These are phyloP conservation scores for Scaptomyza cyrtandrae DNA, from an alignment of 2,888 invertebrate genomes.

Conservation along the genomic window DNA sequence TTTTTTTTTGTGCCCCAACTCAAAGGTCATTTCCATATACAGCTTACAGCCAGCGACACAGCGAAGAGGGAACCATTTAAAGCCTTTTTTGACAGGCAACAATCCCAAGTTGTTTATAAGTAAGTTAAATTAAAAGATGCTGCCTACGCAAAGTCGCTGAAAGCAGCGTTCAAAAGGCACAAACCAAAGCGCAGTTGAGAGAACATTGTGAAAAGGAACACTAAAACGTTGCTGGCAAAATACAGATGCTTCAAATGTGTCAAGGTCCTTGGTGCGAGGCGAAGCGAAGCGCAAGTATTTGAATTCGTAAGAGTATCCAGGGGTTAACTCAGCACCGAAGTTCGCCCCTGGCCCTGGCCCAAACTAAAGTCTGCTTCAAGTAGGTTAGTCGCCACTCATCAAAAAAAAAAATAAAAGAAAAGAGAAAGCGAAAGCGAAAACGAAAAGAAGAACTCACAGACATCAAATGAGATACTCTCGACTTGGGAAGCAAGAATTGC, in stretches of 20 bases:
- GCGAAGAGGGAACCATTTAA: slow-evolving; percentile 50
- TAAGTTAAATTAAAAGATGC: slow-evolving; percentile 73
- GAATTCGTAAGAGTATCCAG: slow-evolving; percentile 61
- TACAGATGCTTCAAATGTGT: slow-evolving; percentile 60
- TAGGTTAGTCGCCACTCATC: slow-evolving; percentile 31
- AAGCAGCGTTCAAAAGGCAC: slow-evolving; percentile 42
- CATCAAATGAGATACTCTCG: slow-evolving; percentile 62
- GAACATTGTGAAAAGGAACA: slow-evolving; percentile 9
- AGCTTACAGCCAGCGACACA: slow-evolving; percentile 12
- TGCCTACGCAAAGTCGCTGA: slow-evolving; percentile 56
- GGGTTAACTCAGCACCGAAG: slow-evolving; percentile 52
- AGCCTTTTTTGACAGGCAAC: slow-evolving; percentile 53
- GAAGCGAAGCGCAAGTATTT: slow-evolving; percentile 52
- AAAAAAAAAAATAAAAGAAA: slow-evolving; percentile 20
- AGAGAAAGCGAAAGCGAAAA: slow-evolving; percentile 17
- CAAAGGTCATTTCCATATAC: slow-evolving; percentile 67
- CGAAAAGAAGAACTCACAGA: slow-evolving; percentile 15
- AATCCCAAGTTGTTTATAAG: slow-evolving; percentile 61
- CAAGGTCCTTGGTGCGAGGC: slow-evolving; percentile 56
- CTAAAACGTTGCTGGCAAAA: slow-evolving; percentile 12
- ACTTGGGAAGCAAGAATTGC: slow-evolving; percentile 58
- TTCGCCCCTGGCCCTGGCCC: slow-evolving; percentile 33
- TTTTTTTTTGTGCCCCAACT: slow-evolving; percentile 19
- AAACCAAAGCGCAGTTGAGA: slow-evolving; percentile 35
- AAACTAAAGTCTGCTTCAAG: slow-evolving; percentile 40